Conservation (phyloP, 2,888 invertebrate species). For the Tachina fera region DNA sequence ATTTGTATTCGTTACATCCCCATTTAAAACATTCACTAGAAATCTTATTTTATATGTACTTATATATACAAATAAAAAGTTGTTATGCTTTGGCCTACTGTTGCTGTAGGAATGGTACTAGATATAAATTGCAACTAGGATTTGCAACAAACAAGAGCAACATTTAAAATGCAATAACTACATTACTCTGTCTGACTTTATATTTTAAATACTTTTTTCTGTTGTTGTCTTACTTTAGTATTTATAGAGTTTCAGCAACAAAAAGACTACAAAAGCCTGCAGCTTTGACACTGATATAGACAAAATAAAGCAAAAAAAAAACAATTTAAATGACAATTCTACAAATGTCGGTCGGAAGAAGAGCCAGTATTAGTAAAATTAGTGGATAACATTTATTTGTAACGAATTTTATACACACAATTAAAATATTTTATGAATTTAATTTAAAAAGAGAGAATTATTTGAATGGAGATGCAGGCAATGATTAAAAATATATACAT, state of each 20-base stretch:
- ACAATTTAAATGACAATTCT: slow-evolving; percentile 33
- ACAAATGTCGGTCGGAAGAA: neutral
- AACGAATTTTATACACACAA: neutral
- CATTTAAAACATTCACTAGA: no score
- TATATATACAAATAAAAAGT: neutral
- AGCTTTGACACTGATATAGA: slow-evolving; percentile 30
- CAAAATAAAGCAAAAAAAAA: slow-evolving; percentile 21
- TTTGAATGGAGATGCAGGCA: no score
- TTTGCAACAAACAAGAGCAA: slow-evolving; percentile 54
- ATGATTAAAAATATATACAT: no score
- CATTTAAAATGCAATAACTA: slow-evolving; percentile 81
- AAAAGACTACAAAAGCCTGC: slow-evolving; percentile 74
- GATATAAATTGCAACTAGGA: slow-evolving; percentile 70
- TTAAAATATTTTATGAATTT: neutral
- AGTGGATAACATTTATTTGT: neutral
- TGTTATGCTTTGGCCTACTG: neutral
- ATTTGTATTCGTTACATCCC: no score
- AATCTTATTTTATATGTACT: neutral
- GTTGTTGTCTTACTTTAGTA: slow-evolving; percentile 68
- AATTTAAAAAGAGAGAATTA: neutral
- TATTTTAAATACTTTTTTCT: slow-evolving; percentile 52
- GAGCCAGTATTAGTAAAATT: neutral
- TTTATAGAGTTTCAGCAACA: slow-evolving; percentile 69
- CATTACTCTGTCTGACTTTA: slow-evolving; percentile 62
- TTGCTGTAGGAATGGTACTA: neutral